Evolutionary conservation across 2,797 vertebrate genomes (phyloP).

Genomic region (Staurois parvus): DNA sequence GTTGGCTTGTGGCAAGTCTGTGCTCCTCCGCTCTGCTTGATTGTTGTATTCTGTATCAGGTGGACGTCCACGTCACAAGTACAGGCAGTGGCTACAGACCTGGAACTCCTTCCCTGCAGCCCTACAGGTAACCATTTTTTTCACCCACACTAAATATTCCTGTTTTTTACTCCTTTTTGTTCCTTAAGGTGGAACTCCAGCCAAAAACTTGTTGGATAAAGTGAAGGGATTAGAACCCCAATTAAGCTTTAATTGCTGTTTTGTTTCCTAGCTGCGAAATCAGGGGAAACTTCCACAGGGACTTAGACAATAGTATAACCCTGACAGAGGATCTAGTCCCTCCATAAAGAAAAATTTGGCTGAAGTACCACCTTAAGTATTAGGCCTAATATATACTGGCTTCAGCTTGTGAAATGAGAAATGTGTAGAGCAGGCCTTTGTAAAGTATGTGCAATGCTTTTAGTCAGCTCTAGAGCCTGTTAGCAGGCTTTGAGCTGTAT

Average conservation of each 20-base stretch:
- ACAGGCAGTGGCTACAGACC: conserved; percentile 52
- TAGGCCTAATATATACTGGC: too few species aligned
- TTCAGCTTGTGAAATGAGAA: too few species aligned
- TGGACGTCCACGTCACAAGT: background rate
- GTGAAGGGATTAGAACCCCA: background rate
- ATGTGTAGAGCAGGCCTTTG: too few species aligned
- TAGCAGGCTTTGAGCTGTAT: too few species aligned
- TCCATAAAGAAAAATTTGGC: background rate
- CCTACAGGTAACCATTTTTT: conserved; percentile 69
- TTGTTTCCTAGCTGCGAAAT: background rate
- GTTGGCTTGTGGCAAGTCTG: background rate
- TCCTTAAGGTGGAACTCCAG: background rate
- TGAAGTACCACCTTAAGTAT: too few species aligned
- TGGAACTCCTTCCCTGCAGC: conserved; percentile 71
- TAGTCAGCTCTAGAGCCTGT: too few species aligned
- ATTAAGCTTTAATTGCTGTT: background rate
- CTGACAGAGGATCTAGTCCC: background rate
- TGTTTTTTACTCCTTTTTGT: too few species aligned
- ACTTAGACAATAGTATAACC: too few species aligned
- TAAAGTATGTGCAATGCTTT: too few species aligned
- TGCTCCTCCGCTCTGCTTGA: background rate
- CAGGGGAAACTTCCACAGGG: too few species aligned
- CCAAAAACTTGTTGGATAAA: background rate
- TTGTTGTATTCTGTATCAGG: background rate
- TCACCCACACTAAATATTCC: background rate